Conservation (phyloP, 2,888 invertebrate genomes). For the Pristionchus maxplancki region DNA sequence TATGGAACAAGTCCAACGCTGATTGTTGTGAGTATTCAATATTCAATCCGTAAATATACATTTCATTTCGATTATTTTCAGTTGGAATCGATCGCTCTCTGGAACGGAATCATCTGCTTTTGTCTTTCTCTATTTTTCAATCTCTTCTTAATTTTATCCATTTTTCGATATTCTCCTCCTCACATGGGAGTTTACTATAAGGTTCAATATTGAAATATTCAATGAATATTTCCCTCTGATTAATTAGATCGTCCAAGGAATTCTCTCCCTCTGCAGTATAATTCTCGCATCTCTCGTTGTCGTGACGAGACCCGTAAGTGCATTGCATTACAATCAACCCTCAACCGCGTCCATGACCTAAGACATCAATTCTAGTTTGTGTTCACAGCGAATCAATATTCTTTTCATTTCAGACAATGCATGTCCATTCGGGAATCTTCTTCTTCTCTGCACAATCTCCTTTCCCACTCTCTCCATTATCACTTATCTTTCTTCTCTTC, state of each 20-base stretch:
- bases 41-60: neutral
- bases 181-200: conserved; percentile 34
- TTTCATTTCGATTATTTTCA: neutral
- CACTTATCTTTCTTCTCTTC: neutral
- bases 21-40: neutral
- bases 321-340: neutral
- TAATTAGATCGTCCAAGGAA: conserved; percentile 26
- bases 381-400: neutral
- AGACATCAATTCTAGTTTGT: neutral
- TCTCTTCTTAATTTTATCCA: neutral
- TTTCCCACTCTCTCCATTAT: neutral
- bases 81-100: conserved; percentile 28
- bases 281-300: neutral
- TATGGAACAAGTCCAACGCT: neutral
- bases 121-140: neutral
- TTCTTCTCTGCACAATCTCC: conserved; percentile 19
- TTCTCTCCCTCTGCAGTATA: neutral
- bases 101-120: neutral
- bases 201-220: neutral
- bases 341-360: neutral
- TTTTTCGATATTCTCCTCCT: neutral
- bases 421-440: conserved; percentile 24
- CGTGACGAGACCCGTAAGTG: neutral
- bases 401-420: conserved; percentile 46
- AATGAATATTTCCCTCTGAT: neutral